phyloP scores from a whole-genome alignment of 2,888 invertebrate genomes.

The Euplagia quadripunctaria region DNA sequence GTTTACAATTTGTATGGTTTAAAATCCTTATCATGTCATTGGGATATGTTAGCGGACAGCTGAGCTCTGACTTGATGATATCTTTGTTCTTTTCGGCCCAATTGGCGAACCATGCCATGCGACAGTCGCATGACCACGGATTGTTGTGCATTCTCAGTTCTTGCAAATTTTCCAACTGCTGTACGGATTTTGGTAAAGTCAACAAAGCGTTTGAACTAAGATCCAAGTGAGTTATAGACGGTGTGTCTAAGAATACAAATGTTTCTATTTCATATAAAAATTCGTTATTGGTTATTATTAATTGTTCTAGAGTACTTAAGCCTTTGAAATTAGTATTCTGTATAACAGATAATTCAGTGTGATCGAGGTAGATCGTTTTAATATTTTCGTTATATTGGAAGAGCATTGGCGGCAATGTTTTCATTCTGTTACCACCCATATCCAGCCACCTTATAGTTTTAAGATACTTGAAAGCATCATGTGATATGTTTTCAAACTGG shows the following conservation, averaged over 20 bases:
- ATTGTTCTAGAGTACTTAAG: conserved; percentile 86
- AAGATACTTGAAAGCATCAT: conserved; percentile 88
- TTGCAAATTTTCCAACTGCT: conserved; percentile 88
- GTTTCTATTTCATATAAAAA: conserved; percentile 88
- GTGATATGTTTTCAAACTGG: conserved; percentile 87
- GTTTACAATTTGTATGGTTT: conserved; percentile 90
- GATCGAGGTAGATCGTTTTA: conserved; percentile 88
- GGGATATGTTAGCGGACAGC: conserved; percentile 89
- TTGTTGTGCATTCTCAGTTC: conserved; percentile 91
- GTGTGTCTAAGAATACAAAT: conserved; percentile 89
- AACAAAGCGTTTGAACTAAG: conserved; percentile 91
- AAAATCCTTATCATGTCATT: conserved; percentile 91
- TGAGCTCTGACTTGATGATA: conserved; percentile 87
- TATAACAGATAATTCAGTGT: conserved; percentile 89
- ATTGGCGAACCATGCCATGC: conserved; percentile 91
- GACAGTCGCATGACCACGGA: conserved; percentile 95
- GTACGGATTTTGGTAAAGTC: conserved; percentile 90
- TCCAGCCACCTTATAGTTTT: conserved; percentile 85
- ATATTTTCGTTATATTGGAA: conserved; percentile 89
- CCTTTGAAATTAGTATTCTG: conserved; percentile 90
- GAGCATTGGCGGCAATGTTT: conserved; percentile 87
- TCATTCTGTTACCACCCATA: conserved; percentile 88
- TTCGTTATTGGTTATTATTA: conserved; percentile 89
- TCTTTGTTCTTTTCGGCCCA: conserved; percentile 85
- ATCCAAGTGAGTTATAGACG: conserved; percentile 88